These are phyloP conservation scores for Tonatia bakeri DNA, from an alignment of 2,113 vertebrate species.

Conservation along the genomic window DNA sequence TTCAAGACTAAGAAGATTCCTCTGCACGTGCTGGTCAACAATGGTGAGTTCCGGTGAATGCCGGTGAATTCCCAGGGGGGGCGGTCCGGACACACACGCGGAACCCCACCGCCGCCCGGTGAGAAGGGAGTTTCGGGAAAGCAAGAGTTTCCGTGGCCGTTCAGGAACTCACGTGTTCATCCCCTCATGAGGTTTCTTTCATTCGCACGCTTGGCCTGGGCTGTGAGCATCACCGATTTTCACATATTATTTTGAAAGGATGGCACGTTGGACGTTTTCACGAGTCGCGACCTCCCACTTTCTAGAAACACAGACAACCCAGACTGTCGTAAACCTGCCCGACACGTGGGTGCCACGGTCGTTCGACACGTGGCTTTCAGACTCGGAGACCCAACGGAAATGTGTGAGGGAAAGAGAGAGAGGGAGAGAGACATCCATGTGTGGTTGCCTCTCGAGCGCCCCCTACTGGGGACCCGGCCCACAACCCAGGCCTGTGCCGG, in stretches of 20 bases:
- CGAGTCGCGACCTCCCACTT: neutral
- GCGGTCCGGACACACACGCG: rapidly evolving
- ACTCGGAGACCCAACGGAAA: neutral
- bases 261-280: rapidly evolving
- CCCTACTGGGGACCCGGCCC: no score
- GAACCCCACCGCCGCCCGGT: rapidly evolving
- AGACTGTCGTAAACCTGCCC: rapidly evolving
- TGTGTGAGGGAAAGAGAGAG: no score
- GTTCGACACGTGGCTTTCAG: rapidly evolving
- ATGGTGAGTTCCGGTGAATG: conserved; percentile 81
- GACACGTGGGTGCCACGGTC: no score
- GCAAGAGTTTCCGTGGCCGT: rapidly evolving
- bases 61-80: no score
- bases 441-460: no score
- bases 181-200: rapidly evolving
- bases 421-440: no score
- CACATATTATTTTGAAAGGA: neutral
- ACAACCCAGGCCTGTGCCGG: no score
- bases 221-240: rapidly evolving
- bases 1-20: conserved; percentile 85
- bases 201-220: rapidly evolving
- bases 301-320: rapidly evolving
- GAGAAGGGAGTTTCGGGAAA: rapidly evolving
- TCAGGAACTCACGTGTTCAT: rapidly evolving
- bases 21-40: conserved; percentile 92